These are phyloP conservation scores for Bambusicola thoracicus DNA, from an alignment of 2,113 vertebrate species.

Conservation along the genomic window DNA sequence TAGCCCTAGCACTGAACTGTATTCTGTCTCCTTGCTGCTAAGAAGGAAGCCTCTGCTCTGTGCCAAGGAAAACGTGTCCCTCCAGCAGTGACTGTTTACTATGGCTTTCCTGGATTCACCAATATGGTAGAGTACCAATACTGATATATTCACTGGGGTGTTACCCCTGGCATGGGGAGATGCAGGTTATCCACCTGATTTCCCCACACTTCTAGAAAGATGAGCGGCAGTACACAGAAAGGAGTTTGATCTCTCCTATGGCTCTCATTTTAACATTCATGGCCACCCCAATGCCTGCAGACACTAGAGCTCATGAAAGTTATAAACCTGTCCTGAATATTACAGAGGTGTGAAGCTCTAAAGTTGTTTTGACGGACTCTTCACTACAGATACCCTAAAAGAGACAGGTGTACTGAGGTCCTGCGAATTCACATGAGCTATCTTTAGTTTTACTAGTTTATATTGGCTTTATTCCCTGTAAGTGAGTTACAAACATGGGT, in stretches of 20 bases:
- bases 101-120: background rate
- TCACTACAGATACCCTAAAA: background rate
- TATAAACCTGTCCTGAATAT: background rate
- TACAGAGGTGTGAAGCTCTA: background rate
- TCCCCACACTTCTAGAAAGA: background rate
- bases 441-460: background rate
- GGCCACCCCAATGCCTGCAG: background rate
- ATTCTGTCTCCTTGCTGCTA: background rate
- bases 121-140: background rate
- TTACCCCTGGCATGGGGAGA: background rate
- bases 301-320: background rate
- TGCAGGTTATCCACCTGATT: background rate
- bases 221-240: background rate
- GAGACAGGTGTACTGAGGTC: no score
- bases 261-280: background rate
- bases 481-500: background rate
- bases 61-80: background rate
- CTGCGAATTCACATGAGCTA: background rate
- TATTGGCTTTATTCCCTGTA: background rate
- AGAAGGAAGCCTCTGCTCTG: background rate
- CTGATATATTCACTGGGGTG: rapidly evolving
- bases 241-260: background rate
- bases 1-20: background rate
- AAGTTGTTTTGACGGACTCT: background rate
- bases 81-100: background rate